Evolutionary conservation across 2,888 invertebrate genomes (phyloP).

Genomic region (Rhimphoctona megacephalus): DNA sequence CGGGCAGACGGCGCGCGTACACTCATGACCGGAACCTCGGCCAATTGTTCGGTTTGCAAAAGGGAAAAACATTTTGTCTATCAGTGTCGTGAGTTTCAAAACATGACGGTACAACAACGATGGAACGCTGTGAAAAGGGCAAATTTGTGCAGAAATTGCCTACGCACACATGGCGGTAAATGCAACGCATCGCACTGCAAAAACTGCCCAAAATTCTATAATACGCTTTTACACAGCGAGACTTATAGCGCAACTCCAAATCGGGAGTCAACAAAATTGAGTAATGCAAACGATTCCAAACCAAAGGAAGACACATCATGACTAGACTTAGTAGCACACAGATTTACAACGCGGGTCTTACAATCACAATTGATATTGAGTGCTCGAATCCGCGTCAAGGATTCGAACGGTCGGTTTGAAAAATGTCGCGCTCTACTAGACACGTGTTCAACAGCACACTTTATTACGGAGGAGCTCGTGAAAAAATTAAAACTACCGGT

Average conservation of each 20-base stretch:
- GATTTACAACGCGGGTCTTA: neutral
- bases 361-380: constrained; percentile 59
- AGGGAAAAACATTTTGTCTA: constrained; percentile 37
- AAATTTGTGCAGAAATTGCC: constrained; percentile 51
- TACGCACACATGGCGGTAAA: constrained; percentile 39
- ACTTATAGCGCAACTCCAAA: constrained; percentile 40
- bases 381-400: constrained; percentile 51
- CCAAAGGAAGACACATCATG: constrained; percentile 26
- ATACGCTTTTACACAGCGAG: constrained; percentile 54
- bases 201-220: constrained; percentile 24
- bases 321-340: constrained; percentile 20
- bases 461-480: constrained; percentile 58
- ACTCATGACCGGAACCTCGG: constrained; percentile 27
- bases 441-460: constrained; percentile 1
- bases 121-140: constrained; percentile 26
- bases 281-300: neutral
- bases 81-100: constrained; percentile 53
- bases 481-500: constrained; percentile 40
- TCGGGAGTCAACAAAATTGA: neutral
- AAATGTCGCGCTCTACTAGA: constrained; percentile 64
- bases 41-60: constrained; percentile 41
- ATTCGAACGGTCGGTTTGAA: constrained; percentile 30
- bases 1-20: constrained; percentile 52
- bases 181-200: constrained; percentile 48
- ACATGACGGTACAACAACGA: constrained; percentile 29